A percentile compares a stretch with the other conserved stretches of the same genome.
Conservation (phyloP, 2,888 invertebrate species). For the Galeopsomyia nigrocyanea region DNA sequence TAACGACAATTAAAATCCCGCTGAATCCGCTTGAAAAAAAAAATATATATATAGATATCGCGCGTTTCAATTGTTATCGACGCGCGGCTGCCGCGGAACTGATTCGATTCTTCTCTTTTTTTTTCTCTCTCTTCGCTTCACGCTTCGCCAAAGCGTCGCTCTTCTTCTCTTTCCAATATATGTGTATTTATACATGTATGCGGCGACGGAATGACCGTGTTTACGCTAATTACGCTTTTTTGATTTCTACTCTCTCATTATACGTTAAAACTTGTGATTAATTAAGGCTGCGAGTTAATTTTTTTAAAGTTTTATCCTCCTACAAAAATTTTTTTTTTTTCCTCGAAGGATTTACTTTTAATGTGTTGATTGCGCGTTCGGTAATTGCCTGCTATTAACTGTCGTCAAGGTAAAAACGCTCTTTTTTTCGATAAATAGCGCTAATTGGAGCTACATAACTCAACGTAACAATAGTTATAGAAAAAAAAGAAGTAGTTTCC, state of each 20-base stretch:
- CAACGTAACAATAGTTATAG: not conserved
- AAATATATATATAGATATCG: constrained; percentile 30
- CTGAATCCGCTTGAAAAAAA: constrained; percentile 32
- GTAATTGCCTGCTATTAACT: too few species aligned
- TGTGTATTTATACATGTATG: not conserved
- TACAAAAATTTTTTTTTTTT: too few species aligned
- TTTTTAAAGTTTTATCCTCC: too few species aligned
- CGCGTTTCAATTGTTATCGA: constrained; percentile 18
- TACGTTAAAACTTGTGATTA: too few species aligned
- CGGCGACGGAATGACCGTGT: too few species aligned
- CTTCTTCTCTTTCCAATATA: not conserved
- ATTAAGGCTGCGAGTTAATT: too few species aligned
- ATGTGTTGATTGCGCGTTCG: too few species aligned
- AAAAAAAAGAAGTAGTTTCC: not conserved
- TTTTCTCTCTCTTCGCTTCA: not conserved
- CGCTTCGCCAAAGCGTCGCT: not conserved
- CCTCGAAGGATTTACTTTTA: too few species aligned
- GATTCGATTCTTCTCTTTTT: not conserved
- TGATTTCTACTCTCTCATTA: too few species aligned
- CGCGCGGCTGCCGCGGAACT: not conserved
- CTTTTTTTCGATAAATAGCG: not conserved
- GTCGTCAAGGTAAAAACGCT: too few species aligned
- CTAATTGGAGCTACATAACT: not conserved
- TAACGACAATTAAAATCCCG: constrained; percentile 36
- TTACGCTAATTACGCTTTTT: too few species aligned